phyloP scores from a whole-genome alignment of 23 tunicate genomes.

The Trididemnum miniatum region DNA sequence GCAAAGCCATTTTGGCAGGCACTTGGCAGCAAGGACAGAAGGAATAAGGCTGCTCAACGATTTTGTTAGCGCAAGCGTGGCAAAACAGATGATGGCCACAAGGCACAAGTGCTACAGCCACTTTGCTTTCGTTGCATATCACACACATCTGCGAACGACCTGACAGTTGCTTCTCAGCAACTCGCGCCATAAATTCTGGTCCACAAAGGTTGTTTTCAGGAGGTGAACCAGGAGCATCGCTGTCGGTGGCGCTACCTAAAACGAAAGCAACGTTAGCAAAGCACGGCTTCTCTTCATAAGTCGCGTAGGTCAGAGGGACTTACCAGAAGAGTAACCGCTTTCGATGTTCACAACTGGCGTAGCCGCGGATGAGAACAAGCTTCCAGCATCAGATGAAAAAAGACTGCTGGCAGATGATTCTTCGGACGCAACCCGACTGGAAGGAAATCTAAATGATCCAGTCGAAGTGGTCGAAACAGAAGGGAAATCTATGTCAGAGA shows the following conservation, averaged over 20 bases:
- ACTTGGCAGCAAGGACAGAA: conserved; percentile 69
- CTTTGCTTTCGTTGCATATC: conserved; percentile 57
- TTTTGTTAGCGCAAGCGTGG: conserved; percentile 57
- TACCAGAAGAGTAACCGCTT: conserved; percentile 84
- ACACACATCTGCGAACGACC: conserved; percentile 51
- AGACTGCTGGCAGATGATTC: conserved; percentile 65
- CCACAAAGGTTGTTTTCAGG: conserved; percentile 5
- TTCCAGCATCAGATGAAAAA: neutral
- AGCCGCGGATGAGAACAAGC: neutral
- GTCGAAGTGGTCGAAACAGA: neutral
- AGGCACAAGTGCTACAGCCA: conserved; percentile 83
- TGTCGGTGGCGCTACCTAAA: conserved; percentile 60
- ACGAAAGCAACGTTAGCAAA: too few relatives aligned
- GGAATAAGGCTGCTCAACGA: conserved; percentile 24
- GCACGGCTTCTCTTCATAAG: neutral
- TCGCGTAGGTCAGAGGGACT: neutral
- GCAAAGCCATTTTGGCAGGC: conserved; percentile 68
- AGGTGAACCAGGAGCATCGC: conserved; percentile 70
- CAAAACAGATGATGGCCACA: conserved; percentile 92
- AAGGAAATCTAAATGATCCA: neutral
- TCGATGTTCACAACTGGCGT: conserved; percentile 61
- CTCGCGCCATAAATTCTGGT: neutral
- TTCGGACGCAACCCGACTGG: conserved; percentile 53
- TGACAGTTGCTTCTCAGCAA: neutral
- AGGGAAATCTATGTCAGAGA: conserved; percentile 49